Conservation (phyloP, 2,113 vertebrate genomes). For the Saimiri boliviensis region DNA sequence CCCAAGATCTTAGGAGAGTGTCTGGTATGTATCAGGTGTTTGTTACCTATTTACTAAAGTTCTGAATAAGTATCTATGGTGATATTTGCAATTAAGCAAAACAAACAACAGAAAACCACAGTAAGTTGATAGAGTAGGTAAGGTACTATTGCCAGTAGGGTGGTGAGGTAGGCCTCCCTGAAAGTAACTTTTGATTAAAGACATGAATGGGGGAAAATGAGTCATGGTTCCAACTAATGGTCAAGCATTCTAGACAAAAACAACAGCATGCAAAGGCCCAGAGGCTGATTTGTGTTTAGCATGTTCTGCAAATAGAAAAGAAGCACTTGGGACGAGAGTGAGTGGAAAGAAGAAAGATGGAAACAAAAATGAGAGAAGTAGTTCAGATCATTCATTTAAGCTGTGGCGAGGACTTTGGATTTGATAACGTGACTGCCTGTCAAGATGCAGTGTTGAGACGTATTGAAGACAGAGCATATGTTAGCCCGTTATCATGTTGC, state of each 20-base stretch:
- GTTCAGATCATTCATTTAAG: fast-evolving
- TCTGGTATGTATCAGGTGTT: not conserved
- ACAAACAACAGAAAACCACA: not conserved
- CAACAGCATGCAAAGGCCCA: not conserved
- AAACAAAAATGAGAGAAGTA: not conserved
- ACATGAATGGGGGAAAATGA: not conserved
- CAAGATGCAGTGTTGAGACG: not conserved
- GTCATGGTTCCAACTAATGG: not conserved
- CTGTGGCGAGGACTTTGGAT: not conserved
- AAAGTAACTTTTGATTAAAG: not conserved
- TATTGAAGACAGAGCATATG: not conserved
- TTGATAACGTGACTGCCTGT: not conserved
- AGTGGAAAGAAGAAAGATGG: not conserved
- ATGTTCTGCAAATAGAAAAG: not conserved
- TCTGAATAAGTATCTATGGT: not conserved
- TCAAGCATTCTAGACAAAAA: not conserved
- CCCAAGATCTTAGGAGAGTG: not conserved
- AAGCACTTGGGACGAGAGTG: not conserved
- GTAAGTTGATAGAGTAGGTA: not conserved
- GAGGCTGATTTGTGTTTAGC: not conserved
- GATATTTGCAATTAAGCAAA: not conserved
- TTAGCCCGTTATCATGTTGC: no score
- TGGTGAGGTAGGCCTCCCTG: not conserved
- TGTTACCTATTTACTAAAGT: not conserved
- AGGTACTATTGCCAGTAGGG: not conserved